Conservation (phyloP, 2,888 invertebrate genomes). For the Mythimna impura region DNA sequence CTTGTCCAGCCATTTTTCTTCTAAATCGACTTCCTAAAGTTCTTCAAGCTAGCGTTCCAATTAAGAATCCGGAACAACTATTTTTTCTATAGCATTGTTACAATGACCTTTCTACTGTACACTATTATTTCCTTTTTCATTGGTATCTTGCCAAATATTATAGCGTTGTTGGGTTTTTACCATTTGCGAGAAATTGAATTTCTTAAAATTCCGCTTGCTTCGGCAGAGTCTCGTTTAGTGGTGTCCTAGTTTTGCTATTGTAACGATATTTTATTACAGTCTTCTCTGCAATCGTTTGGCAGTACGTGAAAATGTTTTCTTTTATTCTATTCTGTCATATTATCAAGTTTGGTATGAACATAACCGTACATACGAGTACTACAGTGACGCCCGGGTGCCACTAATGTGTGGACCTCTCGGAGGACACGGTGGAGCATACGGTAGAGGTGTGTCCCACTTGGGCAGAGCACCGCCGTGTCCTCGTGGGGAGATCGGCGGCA, state of each 20-base stretch:
- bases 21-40: constrained; percentile 20
- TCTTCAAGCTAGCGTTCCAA: constrained; percentile 30
- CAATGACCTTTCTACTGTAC: constrained; percentile 25
- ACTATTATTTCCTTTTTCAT: constrained; percentile 60
- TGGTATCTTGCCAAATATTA: constrained; percentile 67
- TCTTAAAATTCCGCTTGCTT: constrained; percentile 54
- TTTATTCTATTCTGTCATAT: not conserved
- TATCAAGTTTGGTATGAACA: not conserved
- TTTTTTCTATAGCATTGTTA: constrained; percentile 49
- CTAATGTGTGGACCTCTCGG: too few relatives aligned
- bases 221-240: constrained; percentile 53
- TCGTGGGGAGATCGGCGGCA: too few relatives aligned
- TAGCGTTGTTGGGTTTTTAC: constrained; percentile 50
- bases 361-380: too few relatives aligned
- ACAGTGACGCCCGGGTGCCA: too few relatives aligned
- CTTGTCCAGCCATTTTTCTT: constrained; percentile 16
- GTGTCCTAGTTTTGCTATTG: constrained; percentile 56
- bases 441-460: too few relatives aligned
- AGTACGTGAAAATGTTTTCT: constrained; percentile 19
- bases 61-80: constrained; percentile 34
- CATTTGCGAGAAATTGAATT: constrained; percentile 61
- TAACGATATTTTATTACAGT: constrained; percentile 32
- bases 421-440: too few relatives aligned
- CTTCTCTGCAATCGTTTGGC: constrained; percentile 30
- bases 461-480: too few relatives aligned